Conservation (phyloP, 2,888 invertebrate species). For the Pegoplata infirma region DNA sequence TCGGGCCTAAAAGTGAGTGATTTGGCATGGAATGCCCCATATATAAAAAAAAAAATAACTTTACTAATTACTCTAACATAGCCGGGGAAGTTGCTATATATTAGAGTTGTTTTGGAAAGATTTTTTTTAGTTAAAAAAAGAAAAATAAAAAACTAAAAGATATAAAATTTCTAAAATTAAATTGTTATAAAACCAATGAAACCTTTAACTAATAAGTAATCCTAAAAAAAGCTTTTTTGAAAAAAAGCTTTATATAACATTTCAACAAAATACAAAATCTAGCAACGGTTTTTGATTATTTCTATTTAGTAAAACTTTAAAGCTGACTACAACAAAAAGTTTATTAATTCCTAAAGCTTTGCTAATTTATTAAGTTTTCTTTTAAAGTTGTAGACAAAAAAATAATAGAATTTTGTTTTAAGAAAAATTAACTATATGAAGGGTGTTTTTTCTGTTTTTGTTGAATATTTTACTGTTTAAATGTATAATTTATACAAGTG, state of each 20-base stretch:
- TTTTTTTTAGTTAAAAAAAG: background rate
- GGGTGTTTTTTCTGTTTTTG: background rate
- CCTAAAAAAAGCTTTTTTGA: background rate
- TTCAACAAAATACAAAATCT: too few species aligned
- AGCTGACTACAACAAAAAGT: background rate
- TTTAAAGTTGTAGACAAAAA: background rate
- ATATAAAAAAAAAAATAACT: too few species aligned
- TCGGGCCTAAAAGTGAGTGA: too few species aligned
- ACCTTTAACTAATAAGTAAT: background rate
- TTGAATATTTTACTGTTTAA: background rate
- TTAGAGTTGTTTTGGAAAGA: slow-evolving; percentile 70
- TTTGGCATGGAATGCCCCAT: too few species aligned
- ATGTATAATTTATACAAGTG: background rate
- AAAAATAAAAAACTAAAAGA: background rate
- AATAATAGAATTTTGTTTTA: too few species aligned
- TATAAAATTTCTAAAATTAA: background rate
- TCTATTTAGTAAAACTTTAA: background rate
- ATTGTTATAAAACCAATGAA: background rate
- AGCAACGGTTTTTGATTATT: too few species aligned
- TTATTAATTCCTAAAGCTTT: background rate
- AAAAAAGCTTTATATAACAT: background rate
- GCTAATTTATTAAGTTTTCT: background rate
- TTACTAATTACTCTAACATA: slow-evolving; percentile 74
- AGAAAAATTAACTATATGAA: too few species aligned
- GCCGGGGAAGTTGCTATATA: slow-evolving; percentile 78